Conservation (phyloP, 1,140 invertebrate genomes). For the Liolophura sinensis region DNA sequence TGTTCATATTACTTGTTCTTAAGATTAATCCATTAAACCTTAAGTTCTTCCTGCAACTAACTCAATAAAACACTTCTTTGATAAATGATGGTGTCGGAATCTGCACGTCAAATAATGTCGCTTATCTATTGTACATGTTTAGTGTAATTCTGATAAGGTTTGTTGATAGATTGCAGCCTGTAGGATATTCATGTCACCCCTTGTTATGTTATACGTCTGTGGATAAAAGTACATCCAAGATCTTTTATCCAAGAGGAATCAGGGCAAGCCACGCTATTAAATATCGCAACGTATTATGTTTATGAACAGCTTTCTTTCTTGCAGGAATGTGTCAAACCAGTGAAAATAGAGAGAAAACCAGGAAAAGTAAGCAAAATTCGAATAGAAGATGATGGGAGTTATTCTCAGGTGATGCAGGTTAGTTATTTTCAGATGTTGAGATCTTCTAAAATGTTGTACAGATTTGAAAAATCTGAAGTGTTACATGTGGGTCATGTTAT, state of each 20-base stretch:
- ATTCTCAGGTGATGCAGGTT: slow-evolving; percentile 73
- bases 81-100: background rate
- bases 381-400: slow-evolving; percentile 82
- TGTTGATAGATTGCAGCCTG: too few species aligned
- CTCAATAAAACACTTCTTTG: background rate
- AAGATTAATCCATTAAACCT: too few species aligned
- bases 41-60: too few species aligned
- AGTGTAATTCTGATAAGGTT: too few species aligned
- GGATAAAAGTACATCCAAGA: too few species aligned
- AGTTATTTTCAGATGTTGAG: background rate
- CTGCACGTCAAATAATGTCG: background rate
- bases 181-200: too few species aligned
- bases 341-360: slow-evolving; percentile 74
- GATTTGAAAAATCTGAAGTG: background rate
- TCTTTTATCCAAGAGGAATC: background rate
- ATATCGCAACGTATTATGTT: too few species aligned
- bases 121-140: background rate
- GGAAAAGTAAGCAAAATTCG: slow-evolving; percentile 75
- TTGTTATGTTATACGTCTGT: too few species aligned
- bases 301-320: slow-evolving; percentile 19
- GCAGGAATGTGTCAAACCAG: slow-evolving; percentile 95
- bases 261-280: too few species aligned
- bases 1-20: background rate
- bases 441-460: slow-evolving; percentile 2
- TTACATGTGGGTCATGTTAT: too few species aligned